Conservation (phyloP, 2,797 vertebrate species). For the Oophaga sylvatica region DNA sequence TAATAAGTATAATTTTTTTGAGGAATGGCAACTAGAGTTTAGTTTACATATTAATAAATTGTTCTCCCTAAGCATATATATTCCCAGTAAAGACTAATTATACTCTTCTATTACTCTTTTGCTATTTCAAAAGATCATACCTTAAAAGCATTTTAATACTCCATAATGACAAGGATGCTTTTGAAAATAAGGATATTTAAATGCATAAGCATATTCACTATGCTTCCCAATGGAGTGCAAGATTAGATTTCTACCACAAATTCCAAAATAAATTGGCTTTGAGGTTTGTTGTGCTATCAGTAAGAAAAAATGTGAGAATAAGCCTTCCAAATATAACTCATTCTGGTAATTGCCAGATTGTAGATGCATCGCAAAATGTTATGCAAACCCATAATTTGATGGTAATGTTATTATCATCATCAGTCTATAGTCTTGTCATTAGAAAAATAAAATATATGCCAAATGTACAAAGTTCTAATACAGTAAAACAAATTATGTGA, state of each 20-base stretch:
- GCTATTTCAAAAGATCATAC: constrained; percentile 47
- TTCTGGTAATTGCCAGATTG: constrained; percentile 13
- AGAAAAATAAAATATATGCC: not conserved
- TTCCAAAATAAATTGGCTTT: constrained; percentile 63
- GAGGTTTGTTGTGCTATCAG: constrained; percentile 55
- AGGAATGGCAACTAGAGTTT: not conserved
- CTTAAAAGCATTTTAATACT: constrained; percentile 65
- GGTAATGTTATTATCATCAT: not conserved
- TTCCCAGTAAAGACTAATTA: not conserved
- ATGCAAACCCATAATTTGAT: not conserved
- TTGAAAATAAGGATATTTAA: constrained; percentile 70
- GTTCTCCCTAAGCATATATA: constrained; percentile 38
- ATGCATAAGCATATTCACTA: constrained; percentile 67
- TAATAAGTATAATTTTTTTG: not conserved
- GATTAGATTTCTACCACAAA: constrained; percentile 62
- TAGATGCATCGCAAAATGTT: not conserved
- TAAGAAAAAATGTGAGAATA: constrained; percentile 47
- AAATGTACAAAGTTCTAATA: not conserved
- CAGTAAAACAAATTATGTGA: not conserved
- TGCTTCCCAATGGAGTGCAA: constrained; percentile 53
- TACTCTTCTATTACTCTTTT: constrained; percentile 47
- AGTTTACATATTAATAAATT: constrained; percentile 46
- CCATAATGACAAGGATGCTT: constrained; percentile 63
- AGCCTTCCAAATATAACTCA: constrained; percentile 34
- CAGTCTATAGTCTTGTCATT: not conserved